phyloP scores from a whole-genome alignment of 2,113 vertebrate species.

The Columbina picui region DNA sequence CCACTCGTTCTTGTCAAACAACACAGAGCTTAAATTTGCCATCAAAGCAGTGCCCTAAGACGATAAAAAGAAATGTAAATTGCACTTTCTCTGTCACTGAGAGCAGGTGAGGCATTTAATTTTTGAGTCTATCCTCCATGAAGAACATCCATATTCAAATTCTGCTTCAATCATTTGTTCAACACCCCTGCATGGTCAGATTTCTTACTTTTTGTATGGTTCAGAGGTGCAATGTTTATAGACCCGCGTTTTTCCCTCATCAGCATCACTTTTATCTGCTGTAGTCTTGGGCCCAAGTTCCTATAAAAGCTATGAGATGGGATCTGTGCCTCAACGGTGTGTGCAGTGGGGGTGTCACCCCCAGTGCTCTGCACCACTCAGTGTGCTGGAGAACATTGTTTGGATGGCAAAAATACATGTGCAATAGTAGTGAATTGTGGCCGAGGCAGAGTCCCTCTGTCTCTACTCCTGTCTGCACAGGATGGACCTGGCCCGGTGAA shows the following conservation, averaged over 20 bases:
- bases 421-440: too few species aligned
- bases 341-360: too few species aligned
- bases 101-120: not conserved
- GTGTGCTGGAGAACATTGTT: too few species aligned
- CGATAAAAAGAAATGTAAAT: not conserved
- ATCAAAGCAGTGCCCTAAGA: slow-evolving; percentile 69
- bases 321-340: too few species aligned
- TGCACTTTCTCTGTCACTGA: not conserved
- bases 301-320: too few species aligned
- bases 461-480: not conserved
- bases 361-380: not conserved
- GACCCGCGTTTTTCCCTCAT: rapidly evolving
- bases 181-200: rapidly evolving
- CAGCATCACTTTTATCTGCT: not conserved
- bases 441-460: not conserved
- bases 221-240: not conserved
- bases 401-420: too few species aligned
- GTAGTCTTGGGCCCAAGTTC: not conserved
- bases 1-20: slow-evolving; percentile 83
- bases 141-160: not conserved
- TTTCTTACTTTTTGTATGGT: not conserved
- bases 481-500: too few species aligned
- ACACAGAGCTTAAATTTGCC: slow-evolving; percentile 72
- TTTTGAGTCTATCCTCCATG: not conserved
- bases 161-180: not conserved